Evolutionary conservation across 2,888 invertebrate genomes (phyloP), one percentile per base, ranked within the genome.

Genomic region (Harmothoe impar): DNA sequence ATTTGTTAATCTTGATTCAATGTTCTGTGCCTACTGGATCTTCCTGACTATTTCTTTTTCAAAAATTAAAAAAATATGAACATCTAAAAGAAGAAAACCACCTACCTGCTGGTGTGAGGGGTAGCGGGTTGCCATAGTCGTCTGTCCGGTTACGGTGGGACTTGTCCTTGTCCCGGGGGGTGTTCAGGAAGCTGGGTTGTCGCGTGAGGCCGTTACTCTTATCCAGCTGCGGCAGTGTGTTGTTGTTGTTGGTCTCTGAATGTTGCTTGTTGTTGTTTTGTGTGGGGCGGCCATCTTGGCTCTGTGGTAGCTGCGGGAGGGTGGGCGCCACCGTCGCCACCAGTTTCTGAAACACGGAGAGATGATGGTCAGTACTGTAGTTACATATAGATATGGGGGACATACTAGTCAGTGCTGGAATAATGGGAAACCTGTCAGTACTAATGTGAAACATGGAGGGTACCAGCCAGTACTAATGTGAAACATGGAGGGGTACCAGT

Each of bases 291-390:
- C 89, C 86, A 77, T 91, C 91, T 62, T 90, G 90, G 29, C 84
- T 77, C 10, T 68, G 33, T 0, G 89, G 72, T 1, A 91, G 81
- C 52, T 92, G 92, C 3, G 92, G 92, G 72, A 92, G 56, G 0
- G 92, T 92, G 5, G 92, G 92, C 33, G 89, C 92, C 29, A 91
- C 91, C 0, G 89, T 85, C 0, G 92, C 92, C 77, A 92, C 92
- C 7, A 92, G 90, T 90, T 92, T 92, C 92, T 92, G 88, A 0
- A 86, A 90, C 33, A n/a, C 0, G 15, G 20, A 23, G 20, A 62
- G 15, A 68, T 7, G 88, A n/a, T 43, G 43, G n/a, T n/a, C 81
- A 17, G 35, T 72, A 25, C 31, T 7, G 31, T 33, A 15, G n/a
- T 31, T 7, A 84, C 23, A 84, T n/a, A n/a, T n/a, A n/a, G n/a